phyloP scores from a whole-genome alignment of 2,888 invertebrate genomes.

The Ochlodes sylvanus region DNA sequence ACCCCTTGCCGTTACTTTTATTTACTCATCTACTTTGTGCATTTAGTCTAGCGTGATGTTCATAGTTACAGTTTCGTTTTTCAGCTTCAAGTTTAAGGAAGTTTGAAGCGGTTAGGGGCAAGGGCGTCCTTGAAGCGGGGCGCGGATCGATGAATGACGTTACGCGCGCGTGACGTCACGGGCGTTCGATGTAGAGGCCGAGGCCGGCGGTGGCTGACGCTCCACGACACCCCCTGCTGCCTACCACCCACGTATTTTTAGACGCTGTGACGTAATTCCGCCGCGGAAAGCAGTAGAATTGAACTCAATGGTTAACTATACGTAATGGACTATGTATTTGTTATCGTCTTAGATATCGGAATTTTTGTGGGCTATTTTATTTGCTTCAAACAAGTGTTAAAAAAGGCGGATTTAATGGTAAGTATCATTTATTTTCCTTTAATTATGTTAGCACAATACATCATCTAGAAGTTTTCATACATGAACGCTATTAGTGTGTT shows the following conservation, averaged over 20 bases:
- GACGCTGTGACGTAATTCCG: slow-evolving; percentile 73
- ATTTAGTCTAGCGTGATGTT: neutral
- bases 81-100: slow-evolving; percentile 58
- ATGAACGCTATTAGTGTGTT: neutral
- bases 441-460: too few species aligned
- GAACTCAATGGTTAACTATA: slow-evolving; percentile 56
- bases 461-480: neutral
- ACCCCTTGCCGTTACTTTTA: too few species aligned
- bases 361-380: too few species aligned
- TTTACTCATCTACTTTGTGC: too few species aligned
- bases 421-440: neutral
- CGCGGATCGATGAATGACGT: slow-evolving; percentile 81
- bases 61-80: neutral
- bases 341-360: neutral
- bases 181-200: slow-evolving; percentile 69
- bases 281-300: slow-evolving; percentile 58
- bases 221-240: slow-evolving; percentile 60
- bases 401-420: neutral
- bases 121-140: slow-evolving; percentile 78
- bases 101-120: slow-evolving; percentile 64
- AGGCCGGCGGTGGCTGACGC: slow-evolving; percentile 58
- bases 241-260: slow-evolving; percentile 76
- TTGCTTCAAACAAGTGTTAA: too few species aligned
- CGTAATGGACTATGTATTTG: slow-evolving; percentile 44
- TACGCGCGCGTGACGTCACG: slow-evolving; percentile 74